Base-by-base conservation (phyloP, 2,888 invertebrate genomes). In the Eremobia ochroleuca region DNA sequence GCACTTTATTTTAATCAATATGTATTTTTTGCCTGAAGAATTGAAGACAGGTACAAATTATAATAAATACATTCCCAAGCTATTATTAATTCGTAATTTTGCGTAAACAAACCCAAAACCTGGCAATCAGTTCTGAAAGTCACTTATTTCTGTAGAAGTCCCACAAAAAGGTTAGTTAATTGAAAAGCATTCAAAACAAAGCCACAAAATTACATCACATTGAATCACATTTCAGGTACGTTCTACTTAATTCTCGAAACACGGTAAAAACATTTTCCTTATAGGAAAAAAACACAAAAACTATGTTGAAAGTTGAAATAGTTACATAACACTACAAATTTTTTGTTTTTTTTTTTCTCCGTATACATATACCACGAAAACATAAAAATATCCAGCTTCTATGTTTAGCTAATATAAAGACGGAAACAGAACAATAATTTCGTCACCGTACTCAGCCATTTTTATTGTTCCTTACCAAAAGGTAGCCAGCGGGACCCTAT, bases 241-340 rank as follows among this genome's bases (percentile, higher is more conserved):
- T 2, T 46, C 9, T 25, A 49, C 21, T 6, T 8, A 71, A 69
- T 58, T 67, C 43, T 52, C 4, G n/a, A 43, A 74, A 72, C 31
- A 69, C 40, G 25, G 52, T 43, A 31, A 4, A 11, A 64, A n/a
- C 15, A 52, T 65, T 86, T 71, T 58, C 11, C 65, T 68, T n/a
- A 4, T 0, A 69, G 62, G 58, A 76, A 76, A 73, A 76, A 80
- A 55, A 18, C n/a, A 62, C 18, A 13, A 40, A 28, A 37, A 66
- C 25, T 34, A 49, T 21, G 21, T 21, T 3, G 21, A 21, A 43
- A n/a, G 1, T 31, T 66, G 21, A 62, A 61, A 65, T 31, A 15
- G 31, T 59, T 75, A 55, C 31, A 40, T 59, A 69, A 70, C 21
- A 52, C 9, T 6, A 9, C 18, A 25, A 8, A 28, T 28, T 5